A percentile compares a stretch with the other conserved stretches of the same genome.
These are phyloP conservation scores for Achatina immaculata DNA, from an alignment of 1,140 invertebrate genomes.

Conservation along the genomic window DNA sequence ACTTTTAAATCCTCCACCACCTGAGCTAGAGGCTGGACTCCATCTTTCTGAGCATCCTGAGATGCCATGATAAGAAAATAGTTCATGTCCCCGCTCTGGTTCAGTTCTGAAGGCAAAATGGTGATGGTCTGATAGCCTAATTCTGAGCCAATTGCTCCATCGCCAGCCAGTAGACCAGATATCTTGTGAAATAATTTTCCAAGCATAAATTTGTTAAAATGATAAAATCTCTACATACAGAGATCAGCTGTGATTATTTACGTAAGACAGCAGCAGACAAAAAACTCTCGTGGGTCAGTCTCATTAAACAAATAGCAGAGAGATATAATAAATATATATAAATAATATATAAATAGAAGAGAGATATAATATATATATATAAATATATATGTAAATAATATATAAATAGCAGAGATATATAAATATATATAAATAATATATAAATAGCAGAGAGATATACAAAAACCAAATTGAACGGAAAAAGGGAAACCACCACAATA, in stretches of 20 bases:
- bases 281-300: too few relatives aligned
- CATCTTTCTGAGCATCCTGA: conserved; percentile 20
- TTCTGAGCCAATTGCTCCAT: not conserved
- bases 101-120: conserved; percentile 29
- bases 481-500: too few relatives aligned
- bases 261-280: too few relatives aligned
- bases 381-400: too few relatives aligned
- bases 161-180: conserved; percentile 13
- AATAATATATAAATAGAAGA: too few relatives aligned
- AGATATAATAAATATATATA: too few relatives aligned
- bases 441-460: too few relatives aligned
- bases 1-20: conserved; percentile 18
- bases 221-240: not conserved
- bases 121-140: conserved; percentile 35
- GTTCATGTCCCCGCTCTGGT: conserved; percentile 34
- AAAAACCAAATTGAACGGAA: too few relatives aligned
- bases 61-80: conserved; percentile 31
- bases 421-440: too few relatives aligned
- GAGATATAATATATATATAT: too few relatives aligned
- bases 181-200: conserved; percentile 20
- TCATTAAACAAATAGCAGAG: too few relatives aligned
- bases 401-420: too few relatives aligned
- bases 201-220: not conserved
- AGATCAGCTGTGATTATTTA: not conserved
- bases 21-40: not conserved